Evolutionary conservation across 2,113 vertebrate species (phyloP).

Genomic region (Sula dactylatra): DNA sequence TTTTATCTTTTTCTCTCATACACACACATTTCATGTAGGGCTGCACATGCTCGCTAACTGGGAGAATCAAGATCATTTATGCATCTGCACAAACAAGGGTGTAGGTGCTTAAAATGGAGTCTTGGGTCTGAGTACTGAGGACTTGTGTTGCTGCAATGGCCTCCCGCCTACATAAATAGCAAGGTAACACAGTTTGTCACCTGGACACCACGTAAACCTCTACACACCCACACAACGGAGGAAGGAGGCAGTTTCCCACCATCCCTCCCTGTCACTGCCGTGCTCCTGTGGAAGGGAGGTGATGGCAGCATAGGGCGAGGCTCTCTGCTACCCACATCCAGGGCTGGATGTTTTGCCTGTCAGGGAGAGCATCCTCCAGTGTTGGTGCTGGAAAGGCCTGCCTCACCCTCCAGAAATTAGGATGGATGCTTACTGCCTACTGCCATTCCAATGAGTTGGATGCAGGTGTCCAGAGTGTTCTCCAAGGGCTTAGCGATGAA

Average conservation of each 20-base stretch:
- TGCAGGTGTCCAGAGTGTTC: neutral
- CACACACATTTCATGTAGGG: neutral
- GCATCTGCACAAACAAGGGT: neutral
- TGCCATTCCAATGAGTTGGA: neutral
- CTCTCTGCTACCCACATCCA: neutral
- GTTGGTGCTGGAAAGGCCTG: neutral
- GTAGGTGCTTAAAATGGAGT: neutral
- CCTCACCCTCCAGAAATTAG: neutral
- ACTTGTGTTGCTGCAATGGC: neutral
- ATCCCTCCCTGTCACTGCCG: neutral
- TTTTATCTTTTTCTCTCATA: neutral
- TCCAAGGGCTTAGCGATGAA: neutral
- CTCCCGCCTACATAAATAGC: neutral
- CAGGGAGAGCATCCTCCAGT: neutral
- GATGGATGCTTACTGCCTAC: neutral
- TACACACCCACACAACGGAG: neutral
- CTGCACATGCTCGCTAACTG: rapidly evolving
- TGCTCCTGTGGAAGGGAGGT: neutral
- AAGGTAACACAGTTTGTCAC: neutral
- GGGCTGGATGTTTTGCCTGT: too few species aligned
- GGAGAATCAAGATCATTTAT: neutral
- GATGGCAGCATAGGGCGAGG: neutral
- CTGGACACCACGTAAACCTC: neutral
- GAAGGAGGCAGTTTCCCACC: neutral
- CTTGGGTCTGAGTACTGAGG: neutral